Percentiles rank a stretch among this genome's conserved stretches.
Conservation (phyloP, 2,113 vertebrate species). For the Cranoglanis bouderius region DNA sequence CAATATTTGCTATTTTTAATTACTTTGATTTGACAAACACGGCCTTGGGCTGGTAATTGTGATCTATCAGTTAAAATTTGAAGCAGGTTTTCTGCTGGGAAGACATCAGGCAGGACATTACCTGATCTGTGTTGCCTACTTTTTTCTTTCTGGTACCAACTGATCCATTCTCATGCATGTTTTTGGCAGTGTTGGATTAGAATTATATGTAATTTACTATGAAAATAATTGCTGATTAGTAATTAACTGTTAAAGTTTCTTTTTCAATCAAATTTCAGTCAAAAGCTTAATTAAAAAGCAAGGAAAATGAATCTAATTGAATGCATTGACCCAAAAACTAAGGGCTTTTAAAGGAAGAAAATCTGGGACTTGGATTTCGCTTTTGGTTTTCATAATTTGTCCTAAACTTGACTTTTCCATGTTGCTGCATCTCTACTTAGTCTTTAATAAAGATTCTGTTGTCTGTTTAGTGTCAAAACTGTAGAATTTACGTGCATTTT, state of each 20-base stretch:
- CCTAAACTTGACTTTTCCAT: not conserved
- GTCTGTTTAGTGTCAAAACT: not conserved
- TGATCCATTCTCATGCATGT: not conserved
- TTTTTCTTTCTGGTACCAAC: not conserved
- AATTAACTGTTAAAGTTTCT: not conserved
- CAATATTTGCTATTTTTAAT: not conserved
- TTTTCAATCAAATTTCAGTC: not conserved
- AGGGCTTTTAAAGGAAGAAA: not conserved
- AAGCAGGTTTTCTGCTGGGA: not conserved
- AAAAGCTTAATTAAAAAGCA: not conserved
- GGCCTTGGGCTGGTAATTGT: not conserved
- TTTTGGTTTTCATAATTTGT: not conserved
- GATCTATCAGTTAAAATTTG: not conserved
- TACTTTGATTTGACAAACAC: not conserved
- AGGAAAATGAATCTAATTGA: not conserved
- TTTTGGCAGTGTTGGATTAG: not conserved
- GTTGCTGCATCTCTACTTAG: no score
- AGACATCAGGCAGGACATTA: not conserved
- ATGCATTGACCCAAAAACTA: not conserved
- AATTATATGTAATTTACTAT: not conserved
- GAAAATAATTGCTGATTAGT: not conserved
- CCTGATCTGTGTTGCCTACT: not conserved
- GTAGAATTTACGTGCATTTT: not conserved
- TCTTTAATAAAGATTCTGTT: not conserved
- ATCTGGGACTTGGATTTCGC: not conserved